Conservation (phyloP, 2,888 invertebrate genomes). For the Tridacna gigas region DNA sequence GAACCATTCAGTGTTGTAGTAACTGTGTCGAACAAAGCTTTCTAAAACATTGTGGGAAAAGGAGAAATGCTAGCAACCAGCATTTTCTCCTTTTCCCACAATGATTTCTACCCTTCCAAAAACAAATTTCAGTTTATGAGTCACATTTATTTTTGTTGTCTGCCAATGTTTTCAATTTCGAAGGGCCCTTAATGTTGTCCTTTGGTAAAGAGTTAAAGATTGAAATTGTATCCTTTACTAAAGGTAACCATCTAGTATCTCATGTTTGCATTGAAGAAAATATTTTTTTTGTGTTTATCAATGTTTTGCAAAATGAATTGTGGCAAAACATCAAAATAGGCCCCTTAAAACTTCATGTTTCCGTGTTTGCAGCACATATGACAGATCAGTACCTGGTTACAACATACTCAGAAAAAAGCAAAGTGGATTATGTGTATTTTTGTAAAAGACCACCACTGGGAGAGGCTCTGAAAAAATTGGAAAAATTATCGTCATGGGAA, state of each 20-base stretch:
- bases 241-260: background rate
- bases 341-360: conserved; percentile 7
- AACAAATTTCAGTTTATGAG: no score
- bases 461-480: conserved; percentile 82
- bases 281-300: background rate
- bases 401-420: conserved; percentile 81
- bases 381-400: conserved; percentile 83
- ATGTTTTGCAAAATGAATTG: conserved; percentile 1
- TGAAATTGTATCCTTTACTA: no score
- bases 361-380: conserved; percentile 72
- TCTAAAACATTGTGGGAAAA: no score
- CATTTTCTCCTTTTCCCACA: no score
- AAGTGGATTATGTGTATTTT: conserved; percentile 83
- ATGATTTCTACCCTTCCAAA: no score
- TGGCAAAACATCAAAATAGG: background rate
- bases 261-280: background rate
- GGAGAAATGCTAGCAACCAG: no score
- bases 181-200: no score
- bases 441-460: conserved; percentile 79
- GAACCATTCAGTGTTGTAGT: no score
- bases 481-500: conserved; percentile 83
- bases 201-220: no score
- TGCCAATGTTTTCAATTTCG: no score
- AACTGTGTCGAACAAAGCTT: no score
- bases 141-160: no score